Evolutionary conservation across 2,888 invertebrate genomes (phyloP), one percentile per base, ranked within the genome.

Genomic region (Torymus texanus): DNA sequence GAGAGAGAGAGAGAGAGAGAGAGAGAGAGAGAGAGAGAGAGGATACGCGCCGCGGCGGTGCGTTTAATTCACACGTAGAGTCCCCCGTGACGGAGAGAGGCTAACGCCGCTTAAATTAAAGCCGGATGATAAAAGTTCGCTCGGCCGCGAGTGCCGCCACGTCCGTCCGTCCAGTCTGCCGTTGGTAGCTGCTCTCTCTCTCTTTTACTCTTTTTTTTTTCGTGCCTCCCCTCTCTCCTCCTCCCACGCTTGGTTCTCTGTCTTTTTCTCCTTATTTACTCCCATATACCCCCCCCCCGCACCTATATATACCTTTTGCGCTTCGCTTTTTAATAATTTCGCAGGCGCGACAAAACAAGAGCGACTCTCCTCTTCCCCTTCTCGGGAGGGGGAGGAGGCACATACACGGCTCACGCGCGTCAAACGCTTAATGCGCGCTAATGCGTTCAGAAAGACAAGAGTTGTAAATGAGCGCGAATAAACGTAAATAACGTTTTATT

Each of bases 81-180:
- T 78, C 75, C 78, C 81, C 87, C 87, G 86, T 87, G 87, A 87
- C 87, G 87, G 70, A 63, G 85, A 86, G 84, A 84, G 88, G 87
- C 88, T 88, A 87, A 87, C 87, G 86, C 87, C 86, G 88, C 88
- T 89, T 89, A 88, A 90, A 90, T 89, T 89, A 89, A 89, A 90
- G 86, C 88, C 88, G 88, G 89, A 89, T 89, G 88, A 89, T 89
- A 89, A 89, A 89, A 89, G 88, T 85, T 84, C 84, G 73, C 83
- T 55, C 79, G 41, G 41, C 41, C 41, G 82, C 78, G 75, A 67
- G 67, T 73, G 75, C 68, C 65, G 53, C 18, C 56, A 55, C 62
- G 72, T 62, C 41, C 55, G 61, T 72, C 81, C 63, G 75, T 79
- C 79, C 66, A 66, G 56, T 51, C 68, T 70, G 55, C 41, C 41